Evolutionary conservation across 2,888 invertebrate genomes (phyloP).

Genomic region (Augochlorella aurata): DNA sequence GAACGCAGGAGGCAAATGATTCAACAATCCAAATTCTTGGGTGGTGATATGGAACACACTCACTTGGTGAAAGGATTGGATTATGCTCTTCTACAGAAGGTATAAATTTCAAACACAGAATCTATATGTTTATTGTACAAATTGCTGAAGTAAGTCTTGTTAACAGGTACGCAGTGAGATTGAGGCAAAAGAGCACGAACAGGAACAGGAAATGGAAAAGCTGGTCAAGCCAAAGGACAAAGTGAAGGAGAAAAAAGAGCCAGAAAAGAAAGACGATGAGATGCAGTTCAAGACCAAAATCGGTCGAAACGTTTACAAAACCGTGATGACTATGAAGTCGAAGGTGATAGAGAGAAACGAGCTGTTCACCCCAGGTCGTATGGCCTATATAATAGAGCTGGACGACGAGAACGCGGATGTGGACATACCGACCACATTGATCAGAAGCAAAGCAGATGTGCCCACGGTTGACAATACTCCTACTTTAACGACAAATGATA

Average conservation of each 20-base stretch:
- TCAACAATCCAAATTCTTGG: constrained; percentile 99
- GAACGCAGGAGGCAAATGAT: constrained; percentile 97
- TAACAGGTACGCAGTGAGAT: constrained; percentile 91
- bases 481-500: constrained; percentile 90
- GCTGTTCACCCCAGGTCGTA: constrained; percentile 95
- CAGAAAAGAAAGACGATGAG: constrained; percentile 87
- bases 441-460: constrained; percentile 95
- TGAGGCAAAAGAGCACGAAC: constrained; percentile 88
- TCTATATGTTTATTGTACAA: not conserved
- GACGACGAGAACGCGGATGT: constrained; percentile 92
- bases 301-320: constrained; percentile 89
- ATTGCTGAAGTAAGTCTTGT: not conserved
- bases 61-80: constrained; percentile 99
- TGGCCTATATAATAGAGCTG: constrained; percentile 99
- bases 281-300: constrained; percentile 92
- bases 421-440: constrained; percentile 97
- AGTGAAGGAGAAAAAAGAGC: constrained; percentile 82
- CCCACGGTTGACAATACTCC: constrained; percentile 88
- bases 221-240: constrained; percentile 84
- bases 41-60: constrained; percentile 99
- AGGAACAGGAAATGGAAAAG: constrained; percentile 91
- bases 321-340: constrained; percentile 87
- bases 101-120: constrained; percentile 73
- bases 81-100: constrained; percentile 95
- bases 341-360: constrained; percentile 92